Evolutionary conservation across 2,113 vertebrate genomes (phyloP).

Genomic region (Muscicapa adusta): DNA sequence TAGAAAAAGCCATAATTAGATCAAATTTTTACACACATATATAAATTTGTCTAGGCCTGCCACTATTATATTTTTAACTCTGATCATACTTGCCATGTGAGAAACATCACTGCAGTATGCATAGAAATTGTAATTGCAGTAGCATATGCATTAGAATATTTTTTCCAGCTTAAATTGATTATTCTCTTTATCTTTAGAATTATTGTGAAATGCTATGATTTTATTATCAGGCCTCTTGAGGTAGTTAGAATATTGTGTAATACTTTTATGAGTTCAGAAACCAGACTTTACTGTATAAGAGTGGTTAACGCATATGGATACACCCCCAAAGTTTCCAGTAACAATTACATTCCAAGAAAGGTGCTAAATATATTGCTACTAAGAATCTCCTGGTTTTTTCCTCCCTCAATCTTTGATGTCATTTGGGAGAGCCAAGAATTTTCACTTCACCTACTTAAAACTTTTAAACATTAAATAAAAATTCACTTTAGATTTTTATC

Average conservation of each 20-base stretch:
- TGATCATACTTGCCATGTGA: neutral
- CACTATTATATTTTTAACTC: conserved; percentile 16
- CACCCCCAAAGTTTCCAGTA: conserved; percentile 57
- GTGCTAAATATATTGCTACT: conserved; percentile 58
- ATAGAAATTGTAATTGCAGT: neutral
- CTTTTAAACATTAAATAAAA: conserved; percentile 48
- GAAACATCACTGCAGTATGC: conserved; percentile 18
- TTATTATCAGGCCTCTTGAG: conserved; percentile 25
- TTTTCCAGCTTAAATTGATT: conserved; percentile 26
- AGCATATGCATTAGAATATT: neutral
- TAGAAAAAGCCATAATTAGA: neutral
- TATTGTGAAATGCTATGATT: conserved; percentile 22
- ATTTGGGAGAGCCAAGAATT: conserved; percentile 35
- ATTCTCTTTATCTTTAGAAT: conserved; percentile 13
- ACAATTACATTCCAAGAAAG: conserved; percentile 65
- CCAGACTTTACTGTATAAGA: conserved; percentile 16
- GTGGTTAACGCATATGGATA: conserved; percentile 25
- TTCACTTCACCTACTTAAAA: conserved; percentile 48
- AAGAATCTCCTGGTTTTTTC: conserved; percentile 54
- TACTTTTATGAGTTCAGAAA: conserved; percentile 44
- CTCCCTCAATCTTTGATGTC: conserved; percentile 46
- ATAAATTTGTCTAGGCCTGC: neutral
- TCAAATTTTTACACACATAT: neutral
- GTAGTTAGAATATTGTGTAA: conserved; percentile 47
- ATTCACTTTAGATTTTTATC: conserved; percentile 29